phyloP scores from a whole-genome alignment of 2,888 invertebrate genomes.

The Sericinus montela region DNA sequence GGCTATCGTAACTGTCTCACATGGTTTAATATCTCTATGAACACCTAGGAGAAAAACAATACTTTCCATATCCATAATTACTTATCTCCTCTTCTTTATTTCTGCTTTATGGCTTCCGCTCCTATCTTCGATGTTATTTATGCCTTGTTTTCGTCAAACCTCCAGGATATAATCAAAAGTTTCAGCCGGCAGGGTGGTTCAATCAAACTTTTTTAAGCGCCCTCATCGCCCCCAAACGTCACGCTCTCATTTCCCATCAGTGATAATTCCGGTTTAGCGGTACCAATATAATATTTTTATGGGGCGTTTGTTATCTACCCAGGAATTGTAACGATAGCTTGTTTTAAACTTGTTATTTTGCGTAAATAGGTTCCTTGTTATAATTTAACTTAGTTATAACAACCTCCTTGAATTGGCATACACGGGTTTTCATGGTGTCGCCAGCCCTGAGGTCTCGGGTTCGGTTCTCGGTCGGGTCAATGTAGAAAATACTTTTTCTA shows the following conservation, averaged over 20 bases:
- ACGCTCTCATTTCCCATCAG: slow-evolving; percentile 32
- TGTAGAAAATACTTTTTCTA: too few species aligned
- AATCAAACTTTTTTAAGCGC: slow-evolving; percentile 74
- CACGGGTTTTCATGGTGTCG: too few species aligned
- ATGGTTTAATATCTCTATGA: too few species aligned
- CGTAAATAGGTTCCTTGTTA: too few species aligned
- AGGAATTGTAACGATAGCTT: slow-evolving; percentile 2
- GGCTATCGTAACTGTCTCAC: too few species aligned
- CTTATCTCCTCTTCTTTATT: slow-evolving; percentile 26
- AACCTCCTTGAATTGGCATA: too few species aligned
- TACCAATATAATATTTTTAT: slow-evolving; percentile 55
- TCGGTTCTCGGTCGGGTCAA: too few species aligned
- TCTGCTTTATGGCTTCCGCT: slow-evolving; percentile 9
- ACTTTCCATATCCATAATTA: slow-evolving; percentile 1
- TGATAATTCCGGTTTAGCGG: slow-evolving; percentile 55
- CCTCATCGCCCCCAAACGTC: slow-evolving; percentile 38
- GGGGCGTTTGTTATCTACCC: slow-evolving; percentile 29
- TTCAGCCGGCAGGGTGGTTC: slow-evolving; percentile 45
- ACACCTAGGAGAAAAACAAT: too few species aligned
- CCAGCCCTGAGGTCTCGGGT: too few species aligned
- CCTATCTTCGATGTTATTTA: slow-evolving; percentile 45
- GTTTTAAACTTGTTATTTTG: slow-evolving; percentile 11
- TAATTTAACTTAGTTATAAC: too few species aligned
- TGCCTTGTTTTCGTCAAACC: slow-evolving; percentile 52
- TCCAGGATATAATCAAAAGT: slow-evolving; percentile 72